Evolutionary conservation across 2,113 vertebrate genomes (phyloP), one percentile per base, ranked within the genome.

Genomic region (Ictalurus punctatus): DNA sequence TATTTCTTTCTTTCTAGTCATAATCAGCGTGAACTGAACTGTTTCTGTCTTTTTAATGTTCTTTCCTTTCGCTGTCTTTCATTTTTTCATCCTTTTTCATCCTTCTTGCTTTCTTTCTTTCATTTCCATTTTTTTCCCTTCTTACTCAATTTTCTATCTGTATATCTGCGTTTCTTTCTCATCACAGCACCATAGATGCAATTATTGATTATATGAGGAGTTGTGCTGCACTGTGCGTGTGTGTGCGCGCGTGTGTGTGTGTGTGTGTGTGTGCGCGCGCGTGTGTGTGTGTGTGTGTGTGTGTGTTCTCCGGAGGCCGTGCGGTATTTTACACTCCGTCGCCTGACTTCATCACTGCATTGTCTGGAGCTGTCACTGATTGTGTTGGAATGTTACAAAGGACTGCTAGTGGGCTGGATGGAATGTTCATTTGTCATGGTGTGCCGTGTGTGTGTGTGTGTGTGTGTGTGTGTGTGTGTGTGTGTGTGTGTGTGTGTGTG

Each of bases 361-460:
- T 52, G 88, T 86, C 34, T 83, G 65, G 63, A 87, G 67, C 74
- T 81, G 74, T 85, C 44, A 78, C 76, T 14, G 44, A 30, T 69
- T 17, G 34, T 40, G 52, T 37, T 27, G 63, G 83, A 87, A 89
- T 91, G 71, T 89, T 40, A 37, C n/a, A 7, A 59, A 61, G 83
- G 78, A 59, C 52, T 65, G 78, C 34, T 86, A 81, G 69, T 82
- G 85, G 83, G 86, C 63, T 71, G 80, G 87, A 30, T 86, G 76
- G 85, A 91, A 89, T 85, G 87, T 73, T 25, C 69, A 86, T 89
- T 87, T 89, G 63, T 84, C 69, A 40, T 56, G 56, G 13, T 74
- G 63, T 0, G 59, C 44, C 12, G 27, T 52, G 74, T 78, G 89
- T 65, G 37, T 71, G 73, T 48, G 59, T 40, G 85, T 73, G 54